Percentiles rank a stretch among this genome's conserved stretches.
Evolutionary conservation across 2,888 invertebrate genomes (phyloP).

Genomic region (Notodonta dromedarius): DNA sequence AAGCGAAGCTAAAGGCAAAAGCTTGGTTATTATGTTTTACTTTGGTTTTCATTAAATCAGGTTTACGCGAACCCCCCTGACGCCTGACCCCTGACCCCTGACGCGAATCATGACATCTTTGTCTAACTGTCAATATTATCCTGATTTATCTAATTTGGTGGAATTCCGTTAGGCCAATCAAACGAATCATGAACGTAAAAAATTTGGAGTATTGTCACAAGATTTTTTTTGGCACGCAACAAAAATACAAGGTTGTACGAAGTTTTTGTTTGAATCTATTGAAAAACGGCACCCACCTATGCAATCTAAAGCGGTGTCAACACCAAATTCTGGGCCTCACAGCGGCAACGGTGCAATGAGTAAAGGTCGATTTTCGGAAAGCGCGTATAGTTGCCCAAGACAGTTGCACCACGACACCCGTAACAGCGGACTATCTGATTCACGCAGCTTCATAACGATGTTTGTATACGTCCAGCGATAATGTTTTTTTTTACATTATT

Average conservation of each 20-base stretch:
- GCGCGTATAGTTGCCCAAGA: constrained; percentile 27
- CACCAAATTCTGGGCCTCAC: constrained; percentile 14
- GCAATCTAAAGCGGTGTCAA: constrained; percentile 1
- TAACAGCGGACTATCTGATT: constrained; percentile 27
- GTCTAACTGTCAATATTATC: too few relatives aligned
- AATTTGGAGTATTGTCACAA: too few relatives aligned
- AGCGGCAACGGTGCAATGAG: constrained; percentile 14
- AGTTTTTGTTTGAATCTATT: background rate
- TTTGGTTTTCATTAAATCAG: too few relatives aligned
- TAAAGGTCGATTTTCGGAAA: constrained; percentile 41
- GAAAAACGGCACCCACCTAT: background rate
- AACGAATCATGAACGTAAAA: too few relatives aligned
- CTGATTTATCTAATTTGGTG: too few relatives aligned
- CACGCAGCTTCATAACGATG: constrained; percentile 37
- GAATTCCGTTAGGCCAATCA: too few relatives aligned
- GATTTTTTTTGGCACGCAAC: too few relatives aligned
- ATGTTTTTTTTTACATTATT: constrained; percentile 1
- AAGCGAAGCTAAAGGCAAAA: too few relatives aligned
- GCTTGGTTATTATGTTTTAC: too few relatives aligned
- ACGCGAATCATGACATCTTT: too few relatives aligned
- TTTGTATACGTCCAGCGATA: constrained; percentile 30
- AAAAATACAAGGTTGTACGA: background rate
- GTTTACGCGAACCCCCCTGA: too few relatives aligned
- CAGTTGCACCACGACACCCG: constrained; percentile 28
- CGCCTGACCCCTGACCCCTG: too few relatives aligned